Evolutionary conservation across 2,888 invertebrate genomes (phyloP), one percentile per base, ranked within the genome.

Genomic region (Tuta absoluta): DNA sequence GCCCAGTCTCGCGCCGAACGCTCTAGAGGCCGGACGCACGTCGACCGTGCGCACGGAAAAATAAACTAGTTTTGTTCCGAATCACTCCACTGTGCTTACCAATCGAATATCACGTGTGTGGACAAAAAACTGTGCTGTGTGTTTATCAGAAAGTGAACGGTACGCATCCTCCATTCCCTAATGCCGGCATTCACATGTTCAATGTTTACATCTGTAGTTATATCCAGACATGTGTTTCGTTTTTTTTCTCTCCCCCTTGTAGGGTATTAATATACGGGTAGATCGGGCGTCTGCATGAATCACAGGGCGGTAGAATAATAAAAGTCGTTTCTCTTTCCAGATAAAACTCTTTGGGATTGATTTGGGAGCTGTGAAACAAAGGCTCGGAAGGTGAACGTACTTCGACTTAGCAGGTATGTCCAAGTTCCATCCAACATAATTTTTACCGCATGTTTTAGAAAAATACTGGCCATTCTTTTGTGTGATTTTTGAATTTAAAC

Each of bases 1-100:
- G 88, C 84, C 86, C 91, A 92, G 92, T 93, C 92, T 91, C 91
- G 92, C 92, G 88, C 86, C 86, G 90, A 87, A 86, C 84, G 82
- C 81, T 80, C 76, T 68, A 67, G 64, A 70, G 85, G 84, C 73
- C 73, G 89, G 81, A 84, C 82, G 90, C 79, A 75, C 77, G 83
- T 80, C 80, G 75, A 74, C 82, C 86, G 86, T 81, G 69, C 82
- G 89, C 82, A 82, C 85, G 85, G 81, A 81, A 86, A 85, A 84
- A 88, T 87, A 87, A 89, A 90, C 88, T 89, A 89, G 90, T 91
- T 89, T 86, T 85, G 83, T 87, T 86, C 85, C 86, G 86, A 81
- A 86, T 82, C 83, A 73, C 80, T 81, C 80, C 73, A 81, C 76
- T 72, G 84, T 88, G 88, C 82, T 82, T 77, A 78, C 75, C 77